Evolutionary conservation across 2,797 vertebrate genomes (phyloP), one percentile per base, ranked within the genome.

Genomic region (Mormyrus proboscirostris): DNA sequence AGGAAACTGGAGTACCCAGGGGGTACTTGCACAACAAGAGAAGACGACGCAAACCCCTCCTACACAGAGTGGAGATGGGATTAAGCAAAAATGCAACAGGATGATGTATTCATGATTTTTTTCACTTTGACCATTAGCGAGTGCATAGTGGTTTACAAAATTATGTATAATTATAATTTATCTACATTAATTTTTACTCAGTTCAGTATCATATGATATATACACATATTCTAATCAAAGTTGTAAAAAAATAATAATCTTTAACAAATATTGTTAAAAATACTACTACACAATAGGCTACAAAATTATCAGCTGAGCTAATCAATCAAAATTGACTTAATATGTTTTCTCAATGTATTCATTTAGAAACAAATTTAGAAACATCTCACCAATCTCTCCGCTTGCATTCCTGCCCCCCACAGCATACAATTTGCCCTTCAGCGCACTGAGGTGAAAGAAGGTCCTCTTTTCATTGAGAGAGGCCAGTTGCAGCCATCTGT

Each of bases 401-500:
- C 95, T 94, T 0, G 94, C 89, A 14, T 97, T 96, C 87, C 96
- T 93, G 79, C 96, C 96, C 33, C 96, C 96, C 0, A 96, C 96
- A 5, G 96, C 96, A 5, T 94, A 96, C 57, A 97, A 93, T 62
- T 95, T 96, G 51, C 95, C 96, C 41, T 94, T 95, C 88, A 97
- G 92, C 19, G 96, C 94, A 0, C 96, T 96, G 87, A 97, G 94
- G 92, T 97, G 96, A 88, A 97, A 97, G 91, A 97, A 97, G 0
- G 96, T 97, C 90, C 96, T 94, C 91, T 96, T 97, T 88, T 96
- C 96, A 38, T 96, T 97, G 69, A 97, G 95, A 0, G 95, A 95
- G 0, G 96, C 95, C 2, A 97, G 94, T 92, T 96, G 96, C 83
- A 96, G 93, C 96, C 96, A 97, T 73, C 92, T 95, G 91, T 97